Base-by-base conservation (phyloP, 2,797 vertebrate species). In the Lycodopsis pacificus region DNA sequence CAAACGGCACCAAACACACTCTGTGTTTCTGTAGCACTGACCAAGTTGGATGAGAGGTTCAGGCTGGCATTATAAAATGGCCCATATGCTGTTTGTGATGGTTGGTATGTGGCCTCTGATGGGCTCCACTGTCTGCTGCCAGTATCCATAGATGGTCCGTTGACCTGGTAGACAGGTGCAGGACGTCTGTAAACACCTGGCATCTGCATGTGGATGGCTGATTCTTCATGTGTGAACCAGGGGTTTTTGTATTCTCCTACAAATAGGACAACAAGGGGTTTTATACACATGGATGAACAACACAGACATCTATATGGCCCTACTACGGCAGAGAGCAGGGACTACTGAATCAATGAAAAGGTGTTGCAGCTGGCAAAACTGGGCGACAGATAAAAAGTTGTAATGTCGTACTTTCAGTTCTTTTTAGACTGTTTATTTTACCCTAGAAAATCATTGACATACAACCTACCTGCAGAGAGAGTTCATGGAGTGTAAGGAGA, bases 241-340 rank as follows among this genome's bases (percentile, higher is more conserved):
- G 71, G 75, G 63, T 84, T 84, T 13, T 4, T 54, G 64, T 20
- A 25, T n/a, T 11, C 38, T 48, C 17, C 76, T 72, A 15, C 40
- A 58, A 63, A 58, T 8, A 63, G 22, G 1, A 44, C 9, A 40
- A 22, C 4, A 68, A 65, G 4, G 13, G n/a, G n/a, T n/a, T 27
- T 49, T 9, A 53, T 42, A 8, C 4, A 44, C 12, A 58, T 48
- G 61, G 42, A 17, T 61, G 56, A 57, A 15, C 7, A 22, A 22
- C 22, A 58, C 20, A 44, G 8, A 42, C 9, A 9, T 32, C 7
- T 38, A 30, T 46, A 64, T 5, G 32, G 42, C 10, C 62, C 15
- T 12, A 4, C 22, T 44, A 19, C 19, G 38, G 8, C 61, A 48
- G 1, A 48, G 9, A 19, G 14, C 61, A 63, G n/a, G 42, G 2